Evolutionary conservation across 2,797 vertebrate genomes (phyloP), one percentile per base, ranked within the genome.

Genomic region (Urosaurus nigricauda): DNA sequence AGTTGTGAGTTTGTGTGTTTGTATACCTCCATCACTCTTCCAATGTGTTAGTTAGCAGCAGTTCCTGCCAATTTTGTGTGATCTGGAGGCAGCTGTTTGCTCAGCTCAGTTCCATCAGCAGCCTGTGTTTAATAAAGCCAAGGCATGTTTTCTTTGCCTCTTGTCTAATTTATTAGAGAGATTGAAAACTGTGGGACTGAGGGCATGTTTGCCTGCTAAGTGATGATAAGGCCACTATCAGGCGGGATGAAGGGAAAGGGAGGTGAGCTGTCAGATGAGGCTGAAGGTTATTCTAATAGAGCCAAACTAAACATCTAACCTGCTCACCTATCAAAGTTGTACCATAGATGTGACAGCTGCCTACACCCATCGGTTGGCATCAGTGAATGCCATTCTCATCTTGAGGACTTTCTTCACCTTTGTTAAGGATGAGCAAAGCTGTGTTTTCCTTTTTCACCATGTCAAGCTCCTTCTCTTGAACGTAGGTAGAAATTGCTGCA

Each of bases 71-170:
- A 83, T 63, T 65, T 63, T 65, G 65, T 51, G 74, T 75, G 21
- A 88, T 88, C 80, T 51, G 80, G 80, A 65, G 58, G 58, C 77
- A 43, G 40, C 73, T 88, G 81, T 84, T 88, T 84, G 81, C 81
- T 88, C 71, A 56, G 60, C 60, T 8, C 21, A 37, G 43, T 47
- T 78, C n/a, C 14, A 16, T 37, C n/a, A 51, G 14, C 71, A 88
- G 80, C 60, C 87, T 88, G 81, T 88, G 87, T 88, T 88, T 78
- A 84, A 88, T 84, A 84, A 77, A 88, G 82, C 73, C 75, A 19
- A 75, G 81, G 37, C 60, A 14, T 88, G 73, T 83, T 88, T 83
- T 83, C 37, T 65, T 78, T 70, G 87, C 73, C 58, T 37, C 24
- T 73, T 78, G 60, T 68, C 81, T 51, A 78, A 84, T 88, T 83